Percentiles rank a stretch among this genome's conserved stretches.
Conservation (phyloP, 1,140 invertebrate species). For the Drosophila truncata region DNA sequence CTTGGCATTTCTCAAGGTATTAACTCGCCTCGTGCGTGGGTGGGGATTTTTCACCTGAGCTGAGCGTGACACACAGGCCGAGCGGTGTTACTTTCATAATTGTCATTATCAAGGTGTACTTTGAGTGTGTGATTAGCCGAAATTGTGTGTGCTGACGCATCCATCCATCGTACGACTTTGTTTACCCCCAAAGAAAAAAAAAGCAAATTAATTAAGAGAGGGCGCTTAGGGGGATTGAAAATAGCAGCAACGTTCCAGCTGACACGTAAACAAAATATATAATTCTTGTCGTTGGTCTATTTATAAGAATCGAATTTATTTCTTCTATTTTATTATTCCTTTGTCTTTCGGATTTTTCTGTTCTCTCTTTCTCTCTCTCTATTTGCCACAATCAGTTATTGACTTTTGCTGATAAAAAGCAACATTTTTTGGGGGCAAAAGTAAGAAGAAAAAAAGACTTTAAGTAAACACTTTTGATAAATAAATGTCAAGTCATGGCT, state of each 20-base stretch:
- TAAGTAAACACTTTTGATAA: conserved; percentile 64
- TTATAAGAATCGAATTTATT: conserved; percentile 52
- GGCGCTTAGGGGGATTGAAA: neutral
- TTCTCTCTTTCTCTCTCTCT: neutral
- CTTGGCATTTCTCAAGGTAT: conserved; percentile 15
- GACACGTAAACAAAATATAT: conserved; percentile 56
- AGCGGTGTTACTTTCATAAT: conserved; percentile 60
- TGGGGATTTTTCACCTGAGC: conserved; percentile 22
- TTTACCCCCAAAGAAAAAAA: conserved; percentile 24
- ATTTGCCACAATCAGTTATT: conserved; percentile 71
- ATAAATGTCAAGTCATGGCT: conserved; percentile 51
- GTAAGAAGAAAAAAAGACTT: conserved; percentile 13
- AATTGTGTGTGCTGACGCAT: conserved; percentile 46
- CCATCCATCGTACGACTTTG: conserved; percentile 48
- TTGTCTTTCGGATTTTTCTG: too few relatives aligned
- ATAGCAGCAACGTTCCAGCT: conserved; percentile 33
- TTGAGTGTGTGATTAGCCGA: conserved; percentile 47
- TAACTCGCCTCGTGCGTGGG: conserved; percentile 5
- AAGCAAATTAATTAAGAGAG: conserved; percentile 9
- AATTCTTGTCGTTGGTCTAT: conserved; percentile 37
- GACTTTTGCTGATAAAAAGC: conserved; percentile 76
- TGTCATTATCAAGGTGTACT: conserved; percentile 41
- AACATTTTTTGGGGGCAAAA: conserved; percentile 20
- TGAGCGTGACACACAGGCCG: conserved; percentile 37
- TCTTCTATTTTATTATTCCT: conserved; percentile 13